Percentiles rank a stretch among this genome's conserved stretches.
Evolutionary conservation across 1,140 invertebrate species (phyloP).

Genomic region (Pristionchus pacificus): DNA sequence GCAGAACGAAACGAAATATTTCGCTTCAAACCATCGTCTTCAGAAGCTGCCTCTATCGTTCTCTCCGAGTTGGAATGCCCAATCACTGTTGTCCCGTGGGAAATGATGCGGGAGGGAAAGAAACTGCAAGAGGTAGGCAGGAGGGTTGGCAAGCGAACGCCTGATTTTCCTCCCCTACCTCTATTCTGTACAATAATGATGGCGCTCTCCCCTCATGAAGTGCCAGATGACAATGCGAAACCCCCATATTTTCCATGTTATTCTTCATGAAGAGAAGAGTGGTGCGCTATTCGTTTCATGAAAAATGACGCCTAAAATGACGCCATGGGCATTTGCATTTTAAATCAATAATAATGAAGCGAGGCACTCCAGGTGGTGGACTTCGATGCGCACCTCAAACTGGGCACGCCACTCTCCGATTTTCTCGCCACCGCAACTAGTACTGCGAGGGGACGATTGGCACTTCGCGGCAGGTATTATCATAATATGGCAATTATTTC

Average conservation of each 20-base stretch:
- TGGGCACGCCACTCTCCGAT: conserved; percentile 44
- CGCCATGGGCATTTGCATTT: conserved; percentile 15
- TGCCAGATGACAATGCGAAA: neutral
- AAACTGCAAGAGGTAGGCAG: too few relatives aligned
- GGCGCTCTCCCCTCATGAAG: too few relatives aligned
- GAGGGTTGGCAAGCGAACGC: conserved; percentile 27
- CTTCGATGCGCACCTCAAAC: conserved; percentile 47
- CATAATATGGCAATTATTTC: neutral
- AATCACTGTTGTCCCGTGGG: conserved; percentile 53
- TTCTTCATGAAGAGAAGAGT: neutral
- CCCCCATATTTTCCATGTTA: neutral
- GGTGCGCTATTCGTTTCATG: too few relatives aligned
- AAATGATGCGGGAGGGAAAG: conserved; percentile 50
- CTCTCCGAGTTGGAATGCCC: conserved; percentile 82
- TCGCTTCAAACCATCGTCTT: too few relatives aligned
- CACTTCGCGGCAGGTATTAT: too few relatives aligned
- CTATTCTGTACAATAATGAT: too few relatives aligned
- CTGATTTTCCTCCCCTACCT: conserved; percentile 16
- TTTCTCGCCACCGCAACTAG: conserved; percentile 45
- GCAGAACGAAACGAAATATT: too few relatives aligned
- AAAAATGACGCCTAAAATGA: conserved; percentile 22
- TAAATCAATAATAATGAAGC: conserved; percentile 33
- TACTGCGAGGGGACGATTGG: conserved; percentile 7
- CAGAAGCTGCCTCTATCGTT: conserved; percentile 75
- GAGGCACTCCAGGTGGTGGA: too few relatives aligned